These are phyloP conservation scores for Pelodiscus sinensis DNA, from an alignment of 2,113 vertebrate species.

Conservation along the genomic window DNA sequence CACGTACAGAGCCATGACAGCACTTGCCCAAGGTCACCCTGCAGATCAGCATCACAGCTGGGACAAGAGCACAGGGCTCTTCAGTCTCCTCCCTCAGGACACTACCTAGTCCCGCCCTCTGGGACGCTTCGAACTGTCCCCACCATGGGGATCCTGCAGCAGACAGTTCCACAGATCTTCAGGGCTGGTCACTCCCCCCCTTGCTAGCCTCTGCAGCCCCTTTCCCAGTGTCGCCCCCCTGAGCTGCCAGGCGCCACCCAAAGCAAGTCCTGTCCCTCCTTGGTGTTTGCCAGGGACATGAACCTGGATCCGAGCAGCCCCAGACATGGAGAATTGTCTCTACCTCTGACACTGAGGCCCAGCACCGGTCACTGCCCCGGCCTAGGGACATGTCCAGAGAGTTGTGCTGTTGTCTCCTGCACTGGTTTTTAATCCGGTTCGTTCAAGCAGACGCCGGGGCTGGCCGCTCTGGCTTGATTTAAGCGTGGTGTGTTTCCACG, in stretches of 20 bases:
- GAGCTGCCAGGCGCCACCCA: neutral
- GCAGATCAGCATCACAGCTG: neutral
- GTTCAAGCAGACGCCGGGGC: neutral
- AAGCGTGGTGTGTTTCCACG: neutral
- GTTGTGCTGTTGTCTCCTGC: neutral
- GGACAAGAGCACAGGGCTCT: neutral
- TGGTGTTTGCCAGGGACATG: neutral
- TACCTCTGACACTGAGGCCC: neutral
- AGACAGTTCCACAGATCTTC: neutral
- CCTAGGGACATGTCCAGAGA: neutral
- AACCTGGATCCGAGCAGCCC: neutral
- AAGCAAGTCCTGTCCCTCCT: neutral
- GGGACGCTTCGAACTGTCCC: neutral
- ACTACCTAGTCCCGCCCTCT: too few relatives aligned
- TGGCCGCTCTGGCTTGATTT: neutral
- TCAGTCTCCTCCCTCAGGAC: neutral
- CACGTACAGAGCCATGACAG: neutral
- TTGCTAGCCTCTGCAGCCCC: neutral
- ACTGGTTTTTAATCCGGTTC: neutral
- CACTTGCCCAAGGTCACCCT: neutral
- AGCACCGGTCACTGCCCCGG: neutral
- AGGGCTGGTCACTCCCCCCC: too few relatives aligned
- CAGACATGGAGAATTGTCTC: neutral
- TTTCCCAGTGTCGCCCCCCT: neutral
- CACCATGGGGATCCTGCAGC: too few relatives aligned